Conservation (phyloP, 1,140 invertebrate species). For the Drosophila asahinai region DNA sequence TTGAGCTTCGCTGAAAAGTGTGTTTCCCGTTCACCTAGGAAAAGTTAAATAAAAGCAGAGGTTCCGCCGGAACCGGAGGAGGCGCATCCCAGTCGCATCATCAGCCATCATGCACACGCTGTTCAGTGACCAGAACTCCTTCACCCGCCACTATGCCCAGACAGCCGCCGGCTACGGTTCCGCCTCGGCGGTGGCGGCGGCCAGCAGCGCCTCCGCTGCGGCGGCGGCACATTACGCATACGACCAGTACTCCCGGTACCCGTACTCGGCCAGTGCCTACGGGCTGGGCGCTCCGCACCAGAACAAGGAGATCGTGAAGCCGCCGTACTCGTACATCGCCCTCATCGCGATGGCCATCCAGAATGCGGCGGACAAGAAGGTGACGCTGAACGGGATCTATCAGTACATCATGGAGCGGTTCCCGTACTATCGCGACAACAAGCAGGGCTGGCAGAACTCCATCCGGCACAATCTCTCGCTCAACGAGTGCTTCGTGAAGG, state of each 20-base stretch:
- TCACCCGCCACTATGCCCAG: slow-evolving; percentile 86
- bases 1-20: slow-evolving; percentile 24
- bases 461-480: slow-evolving; percentile 98
- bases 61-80: slow-evolving; percentile 29
- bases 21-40: slow-evolving; percentile 17
- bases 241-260: slow-evolving; percentile 91
- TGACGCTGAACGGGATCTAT: slow-evolving; percentile 99
- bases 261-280: slow-evolving; percentile 87
- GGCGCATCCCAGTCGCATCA: background rate
- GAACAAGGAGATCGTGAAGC: slow-evolving; percentile 96
- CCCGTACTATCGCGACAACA: slow-evolving; percentile 98
- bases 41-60: slow-evolving; percentile 21
- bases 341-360: slow-evolving; percentile 99
- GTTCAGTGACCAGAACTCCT: slow-evolving; percentile 94
- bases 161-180: slow-evolving; percentile 86
- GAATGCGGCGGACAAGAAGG: slow-evolving; percentile 95
- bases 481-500: slow-evolving; percentile 99
- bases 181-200: slow-evolving; percentile 85
- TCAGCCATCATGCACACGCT: slow-evolving; percentile 91
- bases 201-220: slow-evolving; percentile 85
- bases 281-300: slow-evolving; percentile 88
- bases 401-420: slow-evolving; percentile 99
- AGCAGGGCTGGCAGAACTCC: slow-evolving; percentile 97
- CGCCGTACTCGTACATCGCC: slow-evolving; percentile 99
- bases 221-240: slow-evolving; percentile 86